Base-by-base conservation (phyloP, 2,113 vertebrate genomes). In the Orthonyx spaldingii region DNA sequence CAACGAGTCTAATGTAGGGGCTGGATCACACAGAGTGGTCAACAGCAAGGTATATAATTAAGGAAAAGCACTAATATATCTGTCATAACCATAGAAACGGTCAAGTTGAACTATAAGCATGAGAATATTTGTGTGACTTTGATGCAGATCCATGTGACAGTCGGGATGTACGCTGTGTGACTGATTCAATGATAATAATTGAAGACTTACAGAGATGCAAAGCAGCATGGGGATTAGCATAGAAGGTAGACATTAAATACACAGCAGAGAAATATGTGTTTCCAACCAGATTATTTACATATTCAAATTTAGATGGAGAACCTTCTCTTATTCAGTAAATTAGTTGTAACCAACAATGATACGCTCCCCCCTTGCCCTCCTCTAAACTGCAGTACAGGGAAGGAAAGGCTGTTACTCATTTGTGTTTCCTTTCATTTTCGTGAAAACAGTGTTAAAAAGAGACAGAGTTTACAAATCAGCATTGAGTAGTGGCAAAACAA, bases 61-160 rank as follows among this genome's bases (percentile, higher is more conserved):
- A 95, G 91, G 28, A 39, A 90, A 92, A 89, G 39, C 87, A 90
- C 27, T 91, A 94, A 71, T 81, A 83, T 86, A 69, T 79, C 81
- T 86, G 79, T 84, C 89, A 97, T 94, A 96, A 95, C 72, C 77
- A 60, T 84, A 90, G 93, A 95, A 97, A 89, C 85, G 90, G 85
- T 74, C 49, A 84, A 42, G 61, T 24, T 93, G 86, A 96, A 50
- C 90, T 91, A 17, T 30, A 79, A 79, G 46, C 59, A 42, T 64
- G 61, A 79, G 63, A 55, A 28, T 72, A 63, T 87, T 95, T 3
- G 17, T 87, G 83, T 76, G 86, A 55, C 57, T 88, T 71, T 64
- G 87, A 86, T 80, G 80, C 83, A 72, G 66, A 66, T 77, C 57
- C 35, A 2, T 87, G 80, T 92, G 95, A 68, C 84, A 85, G 39